Conservation (phyloP, 2,797 vertebrate species). For the Arnoldichthys spilopterus region DNA sequence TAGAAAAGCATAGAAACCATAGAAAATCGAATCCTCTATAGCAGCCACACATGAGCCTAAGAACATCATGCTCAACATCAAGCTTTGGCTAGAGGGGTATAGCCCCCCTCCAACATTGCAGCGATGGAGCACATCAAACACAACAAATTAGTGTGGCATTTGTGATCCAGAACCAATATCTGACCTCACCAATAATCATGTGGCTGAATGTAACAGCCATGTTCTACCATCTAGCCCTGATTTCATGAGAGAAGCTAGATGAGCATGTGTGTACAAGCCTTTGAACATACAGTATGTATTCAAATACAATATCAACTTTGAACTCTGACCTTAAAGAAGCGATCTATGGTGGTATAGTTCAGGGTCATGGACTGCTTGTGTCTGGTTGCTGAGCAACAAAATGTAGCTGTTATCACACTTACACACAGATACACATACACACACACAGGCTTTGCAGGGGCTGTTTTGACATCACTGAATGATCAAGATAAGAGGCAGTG, state of each 20-base stretch:
- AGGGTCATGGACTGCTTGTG: conserved; percentile 6
- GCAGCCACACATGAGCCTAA: neutral
- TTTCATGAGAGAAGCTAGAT: neutral
- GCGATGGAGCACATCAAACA: neutral
- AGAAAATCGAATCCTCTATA: neutral
- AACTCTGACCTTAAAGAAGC: neutral
- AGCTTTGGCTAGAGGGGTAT: neutral
- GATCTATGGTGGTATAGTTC: neutral
- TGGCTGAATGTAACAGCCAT: neutral
- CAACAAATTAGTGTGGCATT: neutral
- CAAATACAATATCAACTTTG: neutral
- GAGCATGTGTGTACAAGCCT: neutral
- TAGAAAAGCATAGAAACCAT: neutral
- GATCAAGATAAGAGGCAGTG: conserved; percentile 35
- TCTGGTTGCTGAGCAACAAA: conserved; percentile 37
- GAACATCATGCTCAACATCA: neutral
- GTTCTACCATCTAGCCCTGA: too few relatives aligned
- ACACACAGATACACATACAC: conserved; percentile 42
- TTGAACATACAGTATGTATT: neutral
- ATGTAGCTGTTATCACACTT: conserved; percentile 1
- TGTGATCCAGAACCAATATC: too few relatives aligned
- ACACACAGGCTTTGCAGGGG: neutral
- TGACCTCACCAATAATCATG: neutral
- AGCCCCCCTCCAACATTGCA: neutral
- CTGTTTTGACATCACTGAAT: conserved; percentile 14